Base-by-base conservation (phyloP, 2,113 vertebrate genomes). In the Mustela nigripes region DNA sequence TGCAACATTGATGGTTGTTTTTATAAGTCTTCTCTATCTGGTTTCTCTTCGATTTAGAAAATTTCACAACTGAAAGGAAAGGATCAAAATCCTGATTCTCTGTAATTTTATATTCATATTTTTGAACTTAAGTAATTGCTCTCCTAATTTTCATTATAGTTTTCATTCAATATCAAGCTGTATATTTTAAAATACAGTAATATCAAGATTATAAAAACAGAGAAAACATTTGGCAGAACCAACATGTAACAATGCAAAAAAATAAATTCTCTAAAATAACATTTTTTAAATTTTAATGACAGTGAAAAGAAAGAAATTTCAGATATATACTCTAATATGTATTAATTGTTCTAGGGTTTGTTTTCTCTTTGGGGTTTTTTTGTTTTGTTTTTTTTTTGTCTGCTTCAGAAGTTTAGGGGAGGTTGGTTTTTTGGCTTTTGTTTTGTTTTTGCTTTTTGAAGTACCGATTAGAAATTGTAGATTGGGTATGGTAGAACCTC, bases 221-320 rank as follows among this genome's bases (percentile, higher is more conserved):
- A 87, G 45, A 85, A 21, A 89, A 92, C 1, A 82, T 19, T 88
- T 58, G 36, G 11, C 74, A 53, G 4, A 60, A 92, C 3, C 3
- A 93, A 53, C 93, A 96, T 93, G 84, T 96, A 95, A 92, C 92
- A 36, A 60, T 62, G 5, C 36, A 62, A 11, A 62, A 83, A 96
- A 96, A 15, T 45, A 71, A 87, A 62, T 18, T 58, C 58, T 21
- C 58, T 86, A 97, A 98, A 88, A 91, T 83, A 92, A 93, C 73
- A 2, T 89, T 97, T 97, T 98, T 97, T 98, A 3, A 39, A 83
- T 98, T 98, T 98, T 98, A 98, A 96, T 87, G 19, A 95, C 91
- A 84, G 42, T 42, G 86, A 98, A 98, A 78, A 92, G 69, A 82
- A 96, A 95, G 45, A 95, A 89, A 95, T 83, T 98, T 98, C 84